These are phyloP conservation scores for Rhizoglyphus robini DNA, from an alignment of 1,140 invertebrate genomes.

Conservation along the genomic window DNA sequence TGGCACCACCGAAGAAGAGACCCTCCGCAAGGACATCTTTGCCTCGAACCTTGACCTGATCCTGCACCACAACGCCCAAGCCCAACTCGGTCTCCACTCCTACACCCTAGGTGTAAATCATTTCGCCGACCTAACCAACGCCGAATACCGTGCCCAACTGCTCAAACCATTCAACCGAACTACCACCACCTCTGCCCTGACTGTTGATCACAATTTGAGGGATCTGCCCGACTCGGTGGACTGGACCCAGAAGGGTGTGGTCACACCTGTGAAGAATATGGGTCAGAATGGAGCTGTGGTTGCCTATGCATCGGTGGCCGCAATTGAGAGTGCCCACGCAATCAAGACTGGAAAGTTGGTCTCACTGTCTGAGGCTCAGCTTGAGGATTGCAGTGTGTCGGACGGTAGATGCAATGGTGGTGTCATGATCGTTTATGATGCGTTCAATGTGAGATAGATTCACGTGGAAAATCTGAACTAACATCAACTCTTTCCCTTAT, in stretches of 20 bases:
- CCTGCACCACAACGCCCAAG: neutral
- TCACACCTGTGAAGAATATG: slow-evolving; percentile 83
- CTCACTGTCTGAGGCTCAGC: slow-evolving; percentile 43
- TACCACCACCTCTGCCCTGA: slow-evolving; percentile 32
- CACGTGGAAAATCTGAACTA: too few species aligned
- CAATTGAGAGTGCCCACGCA: slow-evolving; percentile 62
- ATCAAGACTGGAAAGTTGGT: slow-evolving; percentile 63
- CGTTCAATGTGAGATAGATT: too few species aligned
- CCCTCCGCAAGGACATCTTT: neutral
- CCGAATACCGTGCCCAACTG: slow-evolving; percentile 54
- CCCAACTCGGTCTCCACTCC: neutral
- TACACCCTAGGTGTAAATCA: neutral
- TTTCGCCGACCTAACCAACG: slow-evolving; percentile 18
- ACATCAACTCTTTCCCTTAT: too few species aligned
- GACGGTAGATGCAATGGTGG: slow-evolving; percentile 23
- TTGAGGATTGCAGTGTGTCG: slow-evolving; percentile 25
- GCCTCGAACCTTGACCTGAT: slow-evolving; percentile 1
- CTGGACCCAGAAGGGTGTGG: slow-evolving; percentile 71
- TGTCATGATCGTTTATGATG: slow-evolving; percentile 3
- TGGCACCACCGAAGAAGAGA: neutral
- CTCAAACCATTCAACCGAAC: slow-evolving; percentile 28
- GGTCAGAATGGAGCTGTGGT: slow-evolving; percentile 30
- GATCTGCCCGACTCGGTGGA: slow-evolving; percentile 56
- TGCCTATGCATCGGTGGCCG: slow-evolving; percentile 19
- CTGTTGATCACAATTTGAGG: slow-evolving; percentile 44